Conservation (phyloP, 2,797 vertebrate species). For the Siniperca undulata region DNA sequence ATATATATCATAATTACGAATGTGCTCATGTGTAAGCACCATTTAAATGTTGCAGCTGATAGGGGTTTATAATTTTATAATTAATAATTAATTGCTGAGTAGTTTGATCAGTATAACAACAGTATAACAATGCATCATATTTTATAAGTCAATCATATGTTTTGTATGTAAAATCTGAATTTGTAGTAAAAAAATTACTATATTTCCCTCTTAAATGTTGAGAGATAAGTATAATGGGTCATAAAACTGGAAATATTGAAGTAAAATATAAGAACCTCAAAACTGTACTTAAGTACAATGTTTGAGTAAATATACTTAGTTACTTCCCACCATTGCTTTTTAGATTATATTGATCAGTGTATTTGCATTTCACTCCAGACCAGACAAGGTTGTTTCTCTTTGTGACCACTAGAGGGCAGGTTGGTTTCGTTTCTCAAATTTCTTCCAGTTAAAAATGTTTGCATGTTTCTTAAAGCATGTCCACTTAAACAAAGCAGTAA, state of each 20-base stretch:
- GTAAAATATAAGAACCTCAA: neutral
- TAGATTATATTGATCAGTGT: neutral
- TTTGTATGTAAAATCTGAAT: neutral
- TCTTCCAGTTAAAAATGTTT: neutral
- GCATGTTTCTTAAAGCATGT: neutral
- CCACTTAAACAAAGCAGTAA: neutral
- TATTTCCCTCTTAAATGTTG: neutral
- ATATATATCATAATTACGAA: too few species aligned
- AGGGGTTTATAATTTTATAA: too few species aligned
- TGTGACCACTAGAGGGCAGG: slow-evolving; percentile 74
- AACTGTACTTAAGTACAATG: neutral
- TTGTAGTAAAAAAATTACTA: too few species aligned
- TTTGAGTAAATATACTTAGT: neutral
- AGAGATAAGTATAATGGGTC: neutral
- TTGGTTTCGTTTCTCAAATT: slow-evolving; percentile 48
- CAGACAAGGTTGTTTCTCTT: neutral
- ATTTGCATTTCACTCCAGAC: neutral
- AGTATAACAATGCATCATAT: neutral
- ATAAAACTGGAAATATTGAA: neutral
- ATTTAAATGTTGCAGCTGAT: too few species aligned
- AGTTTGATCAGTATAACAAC: neutral
- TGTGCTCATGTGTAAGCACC: too few species aligned
- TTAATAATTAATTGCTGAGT: neutral
- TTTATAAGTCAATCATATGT: neutral
- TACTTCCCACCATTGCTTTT: neutral